Percentiles rank a stretch among this genome's conserved stretches.
These are phyloP conservation scores for Phenganax marumi DNA, from an alignment of 92 coral and sea anemone genomes.

Conservation along the genomic window DNA sequence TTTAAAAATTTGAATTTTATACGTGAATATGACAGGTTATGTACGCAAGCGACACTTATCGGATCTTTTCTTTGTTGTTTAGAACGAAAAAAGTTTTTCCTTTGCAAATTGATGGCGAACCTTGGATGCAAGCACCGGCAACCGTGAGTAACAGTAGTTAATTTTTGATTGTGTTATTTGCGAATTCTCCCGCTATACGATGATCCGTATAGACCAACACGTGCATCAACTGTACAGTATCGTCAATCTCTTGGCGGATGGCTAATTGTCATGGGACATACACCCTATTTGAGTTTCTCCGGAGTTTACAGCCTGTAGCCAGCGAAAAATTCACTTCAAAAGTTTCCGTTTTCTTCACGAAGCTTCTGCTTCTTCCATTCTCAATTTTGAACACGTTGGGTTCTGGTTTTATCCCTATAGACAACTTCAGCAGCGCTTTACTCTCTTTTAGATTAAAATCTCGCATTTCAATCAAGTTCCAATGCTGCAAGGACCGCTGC, in stretches of 20 bases:
- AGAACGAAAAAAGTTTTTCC: conserved; percentile 92
- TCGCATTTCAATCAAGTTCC: conserved; percentile 94
- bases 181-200: too few species aligned
- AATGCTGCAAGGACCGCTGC: conserved; percentile 98
- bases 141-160: conserved; percentile 61
- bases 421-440: not conserved
- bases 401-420: not conserved
- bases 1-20: not conserved
- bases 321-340: too few species aligned
- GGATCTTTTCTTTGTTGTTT: not conserved
- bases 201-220: too few species aligned
- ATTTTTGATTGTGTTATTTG: too few species aligned
- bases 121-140: conserved; percentile 97
- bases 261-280: too few species aligned
- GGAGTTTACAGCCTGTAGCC: too few species aligned
- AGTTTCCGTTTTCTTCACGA: too few species aligned
- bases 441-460: conserved; percentile 65
- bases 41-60: not conserved
- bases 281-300: too few species aligned
- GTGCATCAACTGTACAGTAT: too few species aligned
- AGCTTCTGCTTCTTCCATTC: too few species aligned
- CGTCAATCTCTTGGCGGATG: too few species aligned
- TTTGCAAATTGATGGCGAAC: conserved; percentile 98
- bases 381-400: too few species aligned
- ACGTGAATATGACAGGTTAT: not conserved